Percentiles rank a stretch among this genome's conserved stretches.
phyloP scores from a whole-genome alignment of 2,797 vertebrate genomes.

The Otolemur crassicaudatus region DNA sequence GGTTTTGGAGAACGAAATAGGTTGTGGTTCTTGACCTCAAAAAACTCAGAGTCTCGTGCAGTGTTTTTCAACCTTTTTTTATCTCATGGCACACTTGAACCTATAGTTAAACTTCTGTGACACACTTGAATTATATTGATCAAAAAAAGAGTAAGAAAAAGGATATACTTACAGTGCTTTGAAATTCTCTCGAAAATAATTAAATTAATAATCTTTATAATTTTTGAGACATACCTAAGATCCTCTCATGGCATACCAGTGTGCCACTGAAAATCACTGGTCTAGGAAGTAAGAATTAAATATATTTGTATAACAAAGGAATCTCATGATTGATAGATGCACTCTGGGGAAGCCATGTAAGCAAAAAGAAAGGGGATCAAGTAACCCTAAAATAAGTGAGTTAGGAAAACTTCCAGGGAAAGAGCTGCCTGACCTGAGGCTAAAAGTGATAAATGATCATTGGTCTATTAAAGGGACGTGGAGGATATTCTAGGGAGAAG shows the following conservation, averaged over 20 bases:
- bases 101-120: no score
- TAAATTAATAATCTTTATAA: no score
- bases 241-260: no score
- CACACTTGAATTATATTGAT: no score
- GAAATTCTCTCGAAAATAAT: no score
- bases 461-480: not conserved
- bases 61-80: no score
- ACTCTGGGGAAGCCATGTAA: not conserved
- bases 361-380: not conserved
- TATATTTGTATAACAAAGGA: not conserved
- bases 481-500: not conserved
- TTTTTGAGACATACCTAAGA: no score
- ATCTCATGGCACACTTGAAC: no score
- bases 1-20: not conserved
- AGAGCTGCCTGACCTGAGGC: not conserved
- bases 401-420: not conserved
- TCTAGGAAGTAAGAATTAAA: conserved; percentile 9
- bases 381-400: not conserved
- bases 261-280: no score
- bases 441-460: not conserved
- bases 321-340: not conserved
- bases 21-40: not conserved
- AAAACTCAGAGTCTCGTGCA: not conserved
- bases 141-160: no score
- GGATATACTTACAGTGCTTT: no score